phyloP scores from a whole-genome alignment of 2,888 invertebrate genomes.

The Gastracanthus pulcherrimus region DNA sequence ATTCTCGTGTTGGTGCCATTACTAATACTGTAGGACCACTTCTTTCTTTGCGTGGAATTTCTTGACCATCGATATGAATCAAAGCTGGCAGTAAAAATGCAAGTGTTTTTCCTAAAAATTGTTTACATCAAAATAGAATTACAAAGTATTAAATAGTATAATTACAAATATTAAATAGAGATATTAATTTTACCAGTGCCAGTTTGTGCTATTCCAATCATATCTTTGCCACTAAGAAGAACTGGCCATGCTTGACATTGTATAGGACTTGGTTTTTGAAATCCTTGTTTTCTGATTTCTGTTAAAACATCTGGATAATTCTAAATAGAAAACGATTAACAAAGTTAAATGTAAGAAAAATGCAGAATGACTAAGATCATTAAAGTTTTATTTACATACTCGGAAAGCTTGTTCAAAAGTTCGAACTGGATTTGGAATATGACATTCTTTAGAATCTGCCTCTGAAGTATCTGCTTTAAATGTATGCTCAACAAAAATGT shows the following conservation, averaged over 20 bases:
- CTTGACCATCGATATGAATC: constrained; percentile 94
- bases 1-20: constrained; percentile 94
- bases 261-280: constrained; percentile 92
- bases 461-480: constrained; percentile 80
- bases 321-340: constrained; percentile 64
- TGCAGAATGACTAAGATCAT: not conserved
- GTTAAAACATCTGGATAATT: constrained; percentile 90
- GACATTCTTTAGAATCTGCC: constrained; percentile 64
- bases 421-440: constrained; percentile 87
- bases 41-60: constrained; percentile 84
- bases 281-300: constrained; percentile 90
- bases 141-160: not conserved
- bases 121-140: constrained; percentile 56
- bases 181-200: constrained; percentile 83
- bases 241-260: constrained; percentile 98
- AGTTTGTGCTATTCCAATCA: constrained; percentile 98
- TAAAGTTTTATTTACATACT: constrained; percentile 57
- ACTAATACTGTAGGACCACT: constrained; percentile 92
- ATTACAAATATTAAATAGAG: constrained; percentile 4
- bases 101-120: constrained; percentile 89
- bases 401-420: constrained; percentile 86
- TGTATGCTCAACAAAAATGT: constrained; percentile 85
- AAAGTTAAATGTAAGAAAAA: not conserved
- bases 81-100: constrained; percentile 95
- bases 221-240: constrained; percentile 91